Evolutionary conservation across 2,888 invertebrate genomes (phyloP).

Genomic region (Melanchra persicariae): DNA sequence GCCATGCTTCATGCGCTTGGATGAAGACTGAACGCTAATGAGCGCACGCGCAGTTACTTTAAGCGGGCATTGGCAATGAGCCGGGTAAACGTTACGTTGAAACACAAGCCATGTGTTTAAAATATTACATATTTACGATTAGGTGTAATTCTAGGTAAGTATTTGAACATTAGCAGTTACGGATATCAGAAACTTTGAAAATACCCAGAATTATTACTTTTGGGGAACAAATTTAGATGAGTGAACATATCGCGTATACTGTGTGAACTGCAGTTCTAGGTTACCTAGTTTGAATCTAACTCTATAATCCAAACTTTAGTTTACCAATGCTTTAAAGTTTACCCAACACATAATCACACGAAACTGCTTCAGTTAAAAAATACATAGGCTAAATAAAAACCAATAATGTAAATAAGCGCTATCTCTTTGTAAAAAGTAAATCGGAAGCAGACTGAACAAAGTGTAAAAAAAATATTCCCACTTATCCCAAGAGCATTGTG

Average conservation of each 20-base stretch:
- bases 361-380: neutral
- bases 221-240: neutral
- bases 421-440: neutral
- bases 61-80: slow-evolving; percentile 47
- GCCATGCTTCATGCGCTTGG: slow-evolving; percentile 7
- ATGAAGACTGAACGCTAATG: slow-evolving; percentile 17
- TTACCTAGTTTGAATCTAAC: neutral
- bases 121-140: neutral
- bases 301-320: neutral
- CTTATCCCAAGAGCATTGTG: slow-evolving; percentile 31
- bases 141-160: neutral
- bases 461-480: slow-evolving; percentile 3
- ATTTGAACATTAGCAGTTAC: neutral
- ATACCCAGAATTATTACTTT: neutral
- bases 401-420: neutral
- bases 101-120: slow-evolving; percentile 1
- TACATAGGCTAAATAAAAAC: neutral
- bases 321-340: neutral
- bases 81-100: slow-evolving; percentile 29
- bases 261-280: neutral
- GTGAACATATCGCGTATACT: neutral
- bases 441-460: neutral
- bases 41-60: slow-evolving; percentile 37
- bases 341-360: neutral
- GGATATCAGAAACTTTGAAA: neutral